Conservation (phyloP, 2,888 invertebrate species). For the Thelaira solivaga region DNA sequence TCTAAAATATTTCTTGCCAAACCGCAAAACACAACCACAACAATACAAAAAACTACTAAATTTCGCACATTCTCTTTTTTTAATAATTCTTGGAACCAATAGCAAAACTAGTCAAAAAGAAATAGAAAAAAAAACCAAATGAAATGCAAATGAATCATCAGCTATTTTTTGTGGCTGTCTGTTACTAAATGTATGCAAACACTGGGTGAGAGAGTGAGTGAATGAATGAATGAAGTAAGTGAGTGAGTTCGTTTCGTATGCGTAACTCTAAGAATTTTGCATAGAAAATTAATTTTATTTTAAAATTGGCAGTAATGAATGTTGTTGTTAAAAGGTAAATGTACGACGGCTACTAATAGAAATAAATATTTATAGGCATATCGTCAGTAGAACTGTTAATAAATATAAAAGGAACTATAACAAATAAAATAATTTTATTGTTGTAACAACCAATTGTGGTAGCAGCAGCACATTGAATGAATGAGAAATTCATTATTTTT, state of each 20-base stretch:
- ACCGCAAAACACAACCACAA: neutral
- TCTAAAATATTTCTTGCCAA: neutral
- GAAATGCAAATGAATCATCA: constrained; percentile 29
- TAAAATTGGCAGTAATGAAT: constrained; percentile 7
- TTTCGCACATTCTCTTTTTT: constrained; percentile 23
- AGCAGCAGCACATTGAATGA: too few relatives aligned
- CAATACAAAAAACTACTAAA: neutral
- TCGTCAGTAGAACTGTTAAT: too few relatives aligned
- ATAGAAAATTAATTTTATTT: constrained; percentile 1
- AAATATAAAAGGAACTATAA: too few relatives aligned
- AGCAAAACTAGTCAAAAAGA: neutral
- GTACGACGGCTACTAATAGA: constrained; percentile 7
- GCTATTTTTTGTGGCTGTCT: neutral
- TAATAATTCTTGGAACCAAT: neutral
- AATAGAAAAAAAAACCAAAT: neutral
- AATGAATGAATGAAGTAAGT: too few relatives aligned
- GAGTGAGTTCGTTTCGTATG: neutral
- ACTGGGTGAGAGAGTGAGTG: too few relatives aligned
- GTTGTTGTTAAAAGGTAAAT: constrained; percentile 40
- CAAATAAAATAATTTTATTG: too few relatives aligned
- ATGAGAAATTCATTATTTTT: too few relatives aligned
- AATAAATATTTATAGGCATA: too few relatives aligned
- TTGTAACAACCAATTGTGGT: too few relatives aligned
- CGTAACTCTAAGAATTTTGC: constrained; percentile 18
- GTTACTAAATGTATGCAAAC: neutral